phyloP scores from a whole-genome alignment of 2,113 vertebrate species.

The Sorex fumeus region DNA sequence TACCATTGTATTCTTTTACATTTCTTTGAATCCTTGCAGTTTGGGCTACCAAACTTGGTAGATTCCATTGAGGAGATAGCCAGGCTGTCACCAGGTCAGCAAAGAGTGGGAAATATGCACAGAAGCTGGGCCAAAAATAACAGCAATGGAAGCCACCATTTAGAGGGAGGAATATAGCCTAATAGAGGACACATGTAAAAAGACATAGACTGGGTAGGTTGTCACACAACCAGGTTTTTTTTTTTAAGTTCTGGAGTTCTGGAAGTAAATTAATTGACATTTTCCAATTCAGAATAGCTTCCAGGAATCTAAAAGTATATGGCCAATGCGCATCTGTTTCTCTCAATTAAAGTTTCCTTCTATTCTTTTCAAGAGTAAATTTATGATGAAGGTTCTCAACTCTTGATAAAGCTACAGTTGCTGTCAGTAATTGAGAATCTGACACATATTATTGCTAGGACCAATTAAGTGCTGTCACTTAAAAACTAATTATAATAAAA shows the following conservation, averaged over 20 bases:
- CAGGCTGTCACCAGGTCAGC: background rate
- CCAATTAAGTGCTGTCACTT: conserved; percentile 82
- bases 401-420: conserved; percentile 70
- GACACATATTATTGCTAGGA: conserved; percentile 73
- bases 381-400: conserved; percentile 2
- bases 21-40: background rate
- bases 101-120: background rate
- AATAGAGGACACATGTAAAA: background rate
- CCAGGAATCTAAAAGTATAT: conserved; percentile 8
- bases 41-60: background rate
- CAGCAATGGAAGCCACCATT: background rate
- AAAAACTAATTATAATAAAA: conserved; percentile 72
- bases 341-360: conserved; percentile 27
- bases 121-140: background rate
- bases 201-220: background rate
- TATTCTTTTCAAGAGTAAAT: conserved; percentile 50
- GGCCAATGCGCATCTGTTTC: background rate
- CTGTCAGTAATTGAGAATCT: conserved; percentile 76
- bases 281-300: conserved; percentile 46
- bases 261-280: conserved; percentile 37
- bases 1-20: no score
- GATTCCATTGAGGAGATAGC: background rate
- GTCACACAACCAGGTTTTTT: background rate
- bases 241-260: background rate
- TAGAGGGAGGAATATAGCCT: background rate